Conservation (phyloP, 2,888 invertebrate species). For the Tuta absoluta region DNA sequence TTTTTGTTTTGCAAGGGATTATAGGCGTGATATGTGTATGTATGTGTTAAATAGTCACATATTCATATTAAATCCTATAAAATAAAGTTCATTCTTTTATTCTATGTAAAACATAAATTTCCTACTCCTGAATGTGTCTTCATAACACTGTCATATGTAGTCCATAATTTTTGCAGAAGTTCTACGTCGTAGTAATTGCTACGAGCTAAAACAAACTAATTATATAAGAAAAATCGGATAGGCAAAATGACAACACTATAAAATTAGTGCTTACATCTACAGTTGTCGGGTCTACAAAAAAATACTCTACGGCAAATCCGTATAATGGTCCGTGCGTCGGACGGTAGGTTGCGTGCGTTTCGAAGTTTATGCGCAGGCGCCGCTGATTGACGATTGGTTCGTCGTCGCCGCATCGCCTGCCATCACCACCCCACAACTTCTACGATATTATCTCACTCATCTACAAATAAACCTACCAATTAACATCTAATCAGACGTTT, state of each 20-base stretch:
- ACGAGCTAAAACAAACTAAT: background rate
- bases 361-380: slow-evolving; percentile 45
- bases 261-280: background rate
- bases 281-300: slow-evolving; percentile 1
- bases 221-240: no score
- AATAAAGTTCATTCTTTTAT: no score
- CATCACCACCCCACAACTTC: slow-evolving; percentile 50
- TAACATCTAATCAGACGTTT: slow-evolving; percentile 35
- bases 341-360: slow-evolving; percentile 47
- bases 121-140: no score
- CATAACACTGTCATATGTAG: no score
- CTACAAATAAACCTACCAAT: slow-evolving; percentile 45
- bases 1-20: background rate
- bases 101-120: no score
- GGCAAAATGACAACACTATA: no score
- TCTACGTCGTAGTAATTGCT: background rate
- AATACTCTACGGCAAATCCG: background rate
- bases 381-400: slow-evolving; percentile 53
- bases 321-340: slow-evolving; percentile 32
- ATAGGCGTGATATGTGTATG: no score
- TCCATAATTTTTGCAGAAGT: no score
- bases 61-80: background rate
- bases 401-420: slow-evolving; percentile 42
- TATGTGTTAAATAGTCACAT: no score
- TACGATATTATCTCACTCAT: slow-evolving; percentile 50